Conservation (phyloP, 2,888 invertebrate genomes). For the Dryobota labecula region DNA sequence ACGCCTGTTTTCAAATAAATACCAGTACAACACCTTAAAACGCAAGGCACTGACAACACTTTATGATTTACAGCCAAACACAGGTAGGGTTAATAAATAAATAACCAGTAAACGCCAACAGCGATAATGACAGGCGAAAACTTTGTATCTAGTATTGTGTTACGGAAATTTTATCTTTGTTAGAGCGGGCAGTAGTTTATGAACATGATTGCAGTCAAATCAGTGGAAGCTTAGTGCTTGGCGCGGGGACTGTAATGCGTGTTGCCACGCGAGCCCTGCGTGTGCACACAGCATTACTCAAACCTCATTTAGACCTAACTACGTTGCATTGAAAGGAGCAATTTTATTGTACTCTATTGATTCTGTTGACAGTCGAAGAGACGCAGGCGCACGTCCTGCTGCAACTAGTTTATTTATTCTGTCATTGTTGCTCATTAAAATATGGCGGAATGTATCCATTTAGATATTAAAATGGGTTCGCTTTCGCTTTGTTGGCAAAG, state of each 20-base stretch:
- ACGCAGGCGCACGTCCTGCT: conserved; percentile 75
- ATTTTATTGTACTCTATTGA: conserved; percentile 90
- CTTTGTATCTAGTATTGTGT: conserved; percentile 65
- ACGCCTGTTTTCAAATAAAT: conserved; percentile 14
- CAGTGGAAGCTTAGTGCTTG: conserved; percentile 68
- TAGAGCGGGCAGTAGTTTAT: conserved; percentile 59
- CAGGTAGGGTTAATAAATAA: conserved; percentile 62
- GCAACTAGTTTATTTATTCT: conserved; percentile 81
- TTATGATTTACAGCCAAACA: conserved; percentile 62
- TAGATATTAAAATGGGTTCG: conserved; percentile 20
- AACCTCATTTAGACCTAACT: conserved; percentile 89
- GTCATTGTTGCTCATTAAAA: conserved; percentile 79
- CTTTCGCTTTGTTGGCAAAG: background rate
- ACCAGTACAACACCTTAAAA: conserved; percentile 42
- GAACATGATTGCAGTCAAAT: conserved; percentile 72
- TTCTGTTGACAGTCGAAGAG: conserved; percentile 83
- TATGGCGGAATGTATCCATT: conserved; percentile 68
- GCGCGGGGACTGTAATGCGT: conserved; percentile 77
- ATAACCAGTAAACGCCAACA: conserved; percentile 61
- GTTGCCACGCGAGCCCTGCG: conserved; percentile 86
- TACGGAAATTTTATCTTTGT: conserved; percentile 68
- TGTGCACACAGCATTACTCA: conserved; percentile 87
- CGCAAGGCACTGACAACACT: conserved; percentile 50
- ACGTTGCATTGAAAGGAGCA: conserved; percentile 86
- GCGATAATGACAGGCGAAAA: conserved; percentile 59